A percentile compares a stretch with the other conserved stretches of the same genome.
phyloP scores from a whole-genome alignment of 2,888 invertebrate genomes.

The Monoplex corrugatus region DNA sequence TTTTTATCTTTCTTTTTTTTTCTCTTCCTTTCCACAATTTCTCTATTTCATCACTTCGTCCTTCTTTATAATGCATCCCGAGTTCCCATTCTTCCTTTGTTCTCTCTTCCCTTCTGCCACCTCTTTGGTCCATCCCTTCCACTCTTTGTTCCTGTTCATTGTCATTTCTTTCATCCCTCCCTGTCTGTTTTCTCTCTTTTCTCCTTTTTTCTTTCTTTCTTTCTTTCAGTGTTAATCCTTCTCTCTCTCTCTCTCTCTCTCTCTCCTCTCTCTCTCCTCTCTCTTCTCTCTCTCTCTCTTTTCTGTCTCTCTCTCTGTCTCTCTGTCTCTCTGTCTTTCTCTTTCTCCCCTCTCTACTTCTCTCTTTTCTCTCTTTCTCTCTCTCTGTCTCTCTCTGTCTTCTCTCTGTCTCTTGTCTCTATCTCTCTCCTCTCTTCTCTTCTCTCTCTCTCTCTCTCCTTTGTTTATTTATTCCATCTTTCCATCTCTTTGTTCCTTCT shows the following conservation, averaged over 20 bases:
- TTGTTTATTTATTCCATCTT: not conserved
- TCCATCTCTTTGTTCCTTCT: not conserved
- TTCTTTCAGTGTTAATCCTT: not conserved
- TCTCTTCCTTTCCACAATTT: too few relatives aligned
- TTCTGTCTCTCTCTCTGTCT: not conserved
- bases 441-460: too few relatives aligned
- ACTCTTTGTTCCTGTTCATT: not conserved
- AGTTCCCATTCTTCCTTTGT: too few relatives aligned
- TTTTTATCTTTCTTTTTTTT: too few relatives aligned
- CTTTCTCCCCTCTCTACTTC: not conserved
- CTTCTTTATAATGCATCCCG: too few relatives aligned
- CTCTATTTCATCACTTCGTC: too few relatives aligned
- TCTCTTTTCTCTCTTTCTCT: too few relatives aligned
- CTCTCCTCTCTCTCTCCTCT: not conserved
- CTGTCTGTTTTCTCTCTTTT: not conserved
- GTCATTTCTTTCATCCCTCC: not conserved
- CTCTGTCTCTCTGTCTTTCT: not conserved
- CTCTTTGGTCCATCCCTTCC: not conserved
- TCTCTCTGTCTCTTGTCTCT: too few relatives aligned
- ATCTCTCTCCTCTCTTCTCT: too few relatives aligned
- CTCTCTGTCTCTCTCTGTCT: too few relatives aligned
- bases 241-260: not conserved
- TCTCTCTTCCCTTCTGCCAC: too few relatives aligned
- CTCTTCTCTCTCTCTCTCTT: not conserved
- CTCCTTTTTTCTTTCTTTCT: not conserved